These are phyloP conservation scores for Oxyteleia sp. DNA, from an alignment of 2,888 invertebrate species.

Conservation along the genomic window DNA sequence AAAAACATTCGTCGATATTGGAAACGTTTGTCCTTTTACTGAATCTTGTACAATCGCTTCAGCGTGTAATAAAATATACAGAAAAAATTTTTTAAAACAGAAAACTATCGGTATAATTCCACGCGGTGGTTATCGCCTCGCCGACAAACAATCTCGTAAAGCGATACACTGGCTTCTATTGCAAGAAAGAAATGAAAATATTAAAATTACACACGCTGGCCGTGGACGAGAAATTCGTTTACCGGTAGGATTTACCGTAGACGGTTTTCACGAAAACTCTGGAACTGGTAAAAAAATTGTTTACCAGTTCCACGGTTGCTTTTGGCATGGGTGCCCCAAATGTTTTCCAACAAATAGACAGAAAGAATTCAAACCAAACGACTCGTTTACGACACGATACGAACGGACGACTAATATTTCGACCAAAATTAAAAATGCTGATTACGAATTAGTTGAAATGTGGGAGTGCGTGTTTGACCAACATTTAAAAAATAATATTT, in stretches of 20 bases:
- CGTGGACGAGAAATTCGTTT: constrained; percentile 8
- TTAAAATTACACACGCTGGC: neutral
- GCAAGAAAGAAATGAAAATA: neutral
- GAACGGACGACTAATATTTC: neutral
- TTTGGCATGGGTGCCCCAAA: constrained; percentile 31
- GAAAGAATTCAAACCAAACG: neutral
- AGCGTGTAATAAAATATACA: constrained; percentile 47
- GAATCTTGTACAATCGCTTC: constrained; percentile 71
- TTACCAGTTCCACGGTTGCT: constrained; percentile 45
- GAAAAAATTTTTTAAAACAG: constrained; percentile 15
- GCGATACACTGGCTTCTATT: constrained; percentile 4
- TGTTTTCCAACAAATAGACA: constrained; percentile 5
- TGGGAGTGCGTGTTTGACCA: constrained; percentile 32
- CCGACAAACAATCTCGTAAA: constrained; percentile 16
- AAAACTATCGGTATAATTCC: constrained; percentile 17
- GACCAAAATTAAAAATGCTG: constrained; percentile 22
- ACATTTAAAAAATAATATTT: neutral
- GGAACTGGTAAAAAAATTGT: constrained; percentile 20
- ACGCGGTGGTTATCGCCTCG: constrained; percentile 8
- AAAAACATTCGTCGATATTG: constrained; percentile 66
- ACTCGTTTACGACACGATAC: constrained; percentile 3
- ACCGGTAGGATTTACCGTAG: too few relatives aligned
- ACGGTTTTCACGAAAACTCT: constrained; percentile 20
- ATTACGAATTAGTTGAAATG: constrained; percentile 23
- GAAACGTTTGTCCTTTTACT: constrained; percentile 71